These are phyloP conservation scores for Pseudochirops corinnae DNA, from an alignment of 2,797 vertebrate species.

Conservation along the genomic window DNA sequence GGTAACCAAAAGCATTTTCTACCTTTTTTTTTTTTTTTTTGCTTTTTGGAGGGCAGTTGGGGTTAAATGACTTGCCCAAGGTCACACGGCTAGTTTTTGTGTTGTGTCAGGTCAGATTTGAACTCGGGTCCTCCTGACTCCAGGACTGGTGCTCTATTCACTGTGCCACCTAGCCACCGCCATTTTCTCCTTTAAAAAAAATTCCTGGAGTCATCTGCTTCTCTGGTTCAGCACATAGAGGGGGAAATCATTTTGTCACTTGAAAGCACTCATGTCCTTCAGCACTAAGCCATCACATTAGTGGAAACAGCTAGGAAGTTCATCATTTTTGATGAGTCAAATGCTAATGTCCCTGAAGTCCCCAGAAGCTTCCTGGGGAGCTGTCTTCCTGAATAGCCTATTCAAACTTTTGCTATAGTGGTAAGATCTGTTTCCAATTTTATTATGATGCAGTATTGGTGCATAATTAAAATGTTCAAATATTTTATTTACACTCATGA, in stretches of 20 bases:
- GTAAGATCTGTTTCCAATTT: not conserved
- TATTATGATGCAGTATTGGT: no score
- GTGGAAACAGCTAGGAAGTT: not conserved
- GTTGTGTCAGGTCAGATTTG: no score
- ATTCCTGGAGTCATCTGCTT: not conserved
- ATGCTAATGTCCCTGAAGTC: not conserved
- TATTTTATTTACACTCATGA: not conserved
- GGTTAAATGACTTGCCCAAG: no score
- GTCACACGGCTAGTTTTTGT: no score
- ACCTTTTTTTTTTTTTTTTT: no score
- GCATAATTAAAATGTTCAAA: not conserved
- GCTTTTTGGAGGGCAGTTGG: no score
- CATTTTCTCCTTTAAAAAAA: not conserved
- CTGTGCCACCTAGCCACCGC: no score
- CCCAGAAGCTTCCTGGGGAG: not conserved
- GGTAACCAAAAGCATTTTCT: not conserved
- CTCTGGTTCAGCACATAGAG: not conserved
- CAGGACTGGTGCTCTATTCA: no score
- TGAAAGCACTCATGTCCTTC: not conserved
- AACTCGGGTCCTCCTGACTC: no score
- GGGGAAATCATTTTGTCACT: not conserved
- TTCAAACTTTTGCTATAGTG: not conserved
- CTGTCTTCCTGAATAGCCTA: not conserved
- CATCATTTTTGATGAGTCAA: not conserved
- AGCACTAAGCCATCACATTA: not conserved